Base-by-base conservation (phyloP, 2,797 vertebrate species). In the Hafferia zeledoni region DNA sequence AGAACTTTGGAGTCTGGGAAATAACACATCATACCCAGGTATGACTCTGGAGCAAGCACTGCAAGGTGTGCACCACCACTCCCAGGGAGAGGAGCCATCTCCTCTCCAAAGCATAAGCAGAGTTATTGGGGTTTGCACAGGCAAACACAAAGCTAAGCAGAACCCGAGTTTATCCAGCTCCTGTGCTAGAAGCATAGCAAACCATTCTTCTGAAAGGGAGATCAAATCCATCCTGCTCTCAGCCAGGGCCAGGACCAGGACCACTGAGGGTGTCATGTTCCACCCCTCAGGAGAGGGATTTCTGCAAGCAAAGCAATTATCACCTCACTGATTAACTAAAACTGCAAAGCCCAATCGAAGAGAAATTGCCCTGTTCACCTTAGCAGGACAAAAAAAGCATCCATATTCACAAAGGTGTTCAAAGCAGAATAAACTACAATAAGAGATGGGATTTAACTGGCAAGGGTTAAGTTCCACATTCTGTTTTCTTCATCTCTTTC, bases 41-140 rank as follows among this genome's bases (percentile, higher is more conserved):
- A 24, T 23, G 44, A 31, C 33, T 53, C 37, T 71, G 39, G 28
- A 19, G 43, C 15, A 75, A 13, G 30, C 50, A 46, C 63, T 5
- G 0, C 5, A 16, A 59, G 23, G 27, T 4, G 2, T 23, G 31
- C 11, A 11, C 8, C 22, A 15, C 16, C 2, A 0, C 50, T 46
- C 59, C 33, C 30, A 60, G 14, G 37, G 27, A 46, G 28, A 70
- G 25, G 22, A 90, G 52, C 19, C 22, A 53, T 15, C 31, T 47
- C 31, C 12, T 60, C 18, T 30, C 23, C 47, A 59, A 31, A 0
- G 1, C 25, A 64, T 31, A 72, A 27, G 9, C 14, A 78, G 27
- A 56, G 31, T 14, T 56, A 17, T 52, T 11, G 13, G 11, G 12
- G 13, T 64, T 19, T n/a, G n/a, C 13, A 14, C 13, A 24, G 19